These are phyloP conservation scores for Altica lythri DNA, from an alignment of 2,888 invertebrate species.

Conservation along the genomic window DNA sequence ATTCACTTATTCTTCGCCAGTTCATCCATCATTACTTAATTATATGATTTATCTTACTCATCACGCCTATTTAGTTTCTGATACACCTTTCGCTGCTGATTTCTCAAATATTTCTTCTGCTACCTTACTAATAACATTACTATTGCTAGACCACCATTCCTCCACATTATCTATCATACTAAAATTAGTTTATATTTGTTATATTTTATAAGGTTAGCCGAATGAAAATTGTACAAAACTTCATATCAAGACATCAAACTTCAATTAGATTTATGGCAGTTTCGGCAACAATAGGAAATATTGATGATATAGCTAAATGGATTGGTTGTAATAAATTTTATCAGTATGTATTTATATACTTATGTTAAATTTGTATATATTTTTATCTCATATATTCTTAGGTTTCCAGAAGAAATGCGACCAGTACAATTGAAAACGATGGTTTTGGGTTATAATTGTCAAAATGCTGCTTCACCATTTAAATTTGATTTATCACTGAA, in stretches of 20 bases:
- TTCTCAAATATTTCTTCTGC: too few relatives aligned
- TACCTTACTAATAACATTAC: too few relatives aligned
- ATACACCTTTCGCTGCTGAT: too few relatives aligned
- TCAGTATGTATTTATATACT: constrained; percentile 54
- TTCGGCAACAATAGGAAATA: constrained; percentile 80
- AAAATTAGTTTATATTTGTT: background rate
- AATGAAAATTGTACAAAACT: constrained; percentile 74
- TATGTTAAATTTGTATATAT: constrained; percentile 1
- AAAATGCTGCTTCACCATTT: constrained; percentile 65
- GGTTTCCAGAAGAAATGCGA: constrained; percentile 72
- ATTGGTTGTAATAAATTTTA: constrained; percentile 64
- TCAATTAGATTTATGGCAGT: constrained; percentile 71
- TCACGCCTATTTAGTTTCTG: too few relatives aligned
- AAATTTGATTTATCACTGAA: constrained; percentile 78
- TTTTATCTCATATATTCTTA: constrained; percentile 47
- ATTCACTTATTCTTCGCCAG: too few relatives aligned
- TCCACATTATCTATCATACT: too few relatives aligned
- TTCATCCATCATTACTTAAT: too few relatives aligned
- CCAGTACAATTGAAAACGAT: constrained; percentile 75
- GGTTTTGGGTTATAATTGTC: constrained; percentile 71
- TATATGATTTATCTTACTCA: too few relatives aligned
- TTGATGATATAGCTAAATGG: constrained; percentile 76
- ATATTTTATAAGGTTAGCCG: constrained; percentile 57
- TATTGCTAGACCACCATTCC: too few relatives aligned
- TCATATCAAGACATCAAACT: constrained; percentile 19